A percentile compares a stretch with the other conserved stretches of the same genome.
phyloP scores from a whole-genome alignment of 2,113 vertebrate species.

The Pelodiscus sinensis region DNA sequence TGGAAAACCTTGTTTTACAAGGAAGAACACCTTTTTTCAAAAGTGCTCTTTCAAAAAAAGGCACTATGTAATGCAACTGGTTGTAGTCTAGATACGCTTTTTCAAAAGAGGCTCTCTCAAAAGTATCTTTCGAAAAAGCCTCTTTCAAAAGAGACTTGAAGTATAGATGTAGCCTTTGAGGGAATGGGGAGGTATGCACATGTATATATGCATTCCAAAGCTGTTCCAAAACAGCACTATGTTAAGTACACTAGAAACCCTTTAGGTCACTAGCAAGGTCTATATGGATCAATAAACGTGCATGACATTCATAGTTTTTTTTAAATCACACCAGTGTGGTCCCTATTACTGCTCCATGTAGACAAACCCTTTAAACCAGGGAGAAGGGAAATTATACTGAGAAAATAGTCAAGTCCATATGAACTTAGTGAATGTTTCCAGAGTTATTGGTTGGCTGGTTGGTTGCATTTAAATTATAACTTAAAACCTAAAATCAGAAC shows the following conservation, averaged over 20 bases:
- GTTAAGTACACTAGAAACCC: not conserved
- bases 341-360: not conserved
- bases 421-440: not conserved
- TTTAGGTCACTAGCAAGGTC: not conserved
- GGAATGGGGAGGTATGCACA: no score
- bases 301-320: not conserved
- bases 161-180: no score
- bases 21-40: no score
- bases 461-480: not conserved
- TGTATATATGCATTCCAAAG: no score
- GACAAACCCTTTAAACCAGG: not conserved
- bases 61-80: no score
- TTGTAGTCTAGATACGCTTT: no score
- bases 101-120: no score
- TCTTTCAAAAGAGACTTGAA: no score
- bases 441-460: not conserved
- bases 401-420: not conserved
- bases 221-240: not conserved
- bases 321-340: not conserved
- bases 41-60: no score
- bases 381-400: not conserved
- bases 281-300: not conserved
- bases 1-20: no score
- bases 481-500: not conserved
- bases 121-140: no score